phyloP scores from a whole-genome alignment of 2,113 vertebrate species.

The Megaptera novaeangliae region DNA sequence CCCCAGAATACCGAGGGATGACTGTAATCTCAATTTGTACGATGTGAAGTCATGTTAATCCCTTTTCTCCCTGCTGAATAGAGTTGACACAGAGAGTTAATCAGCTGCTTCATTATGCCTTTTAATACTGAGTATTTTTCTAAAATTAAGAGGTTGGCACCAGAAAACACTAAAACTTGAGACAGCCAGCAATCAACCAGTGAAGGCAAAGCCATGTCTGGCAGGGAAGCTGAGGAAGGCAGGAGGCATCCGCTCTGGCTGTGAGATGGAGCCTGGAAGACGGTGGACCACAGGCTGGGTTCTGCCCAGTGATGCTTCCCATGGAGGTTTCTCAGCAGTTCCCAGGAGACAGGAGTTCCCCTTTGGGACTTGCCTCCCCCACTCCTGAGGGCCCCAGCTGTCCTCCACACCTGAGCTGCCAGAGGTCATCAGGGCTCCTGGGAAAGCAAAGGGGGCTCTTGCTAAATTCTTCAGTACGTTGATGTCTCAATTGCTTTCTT shows the following conservation, averaged over 20 bases:
- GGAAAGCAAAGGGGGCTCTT: neutral
- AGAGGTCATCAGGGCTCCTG: neutral
- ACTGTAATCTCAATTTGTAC: neutral
- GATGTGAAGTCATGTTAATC: neutral
- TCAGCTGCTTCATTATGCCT: neutral
- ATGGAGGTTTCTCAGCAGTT: neutral
- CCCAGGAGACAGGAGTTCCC: neutral
- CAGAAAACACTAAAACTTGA: neutral
- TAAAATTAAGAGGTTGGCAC: neutral
- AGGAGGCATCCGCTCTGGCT: neutral
- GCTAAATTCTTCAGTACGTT: neutral
- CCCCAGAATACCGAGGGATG: neutral
- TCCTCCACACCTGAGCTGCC: neutral
- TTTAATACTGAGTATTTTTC: neutral
- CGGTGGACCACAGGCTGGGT: neutral
- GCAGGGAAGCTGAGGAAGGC: neutral
- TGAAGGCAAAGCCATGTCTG: neutral
- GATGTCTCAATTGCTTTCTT: neutral
- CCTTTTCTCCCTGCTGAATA: neutral
- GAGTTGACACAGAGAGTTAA: neutral
- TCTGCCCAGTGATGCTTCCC: neutral
- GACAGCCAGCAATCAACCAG: neutral
- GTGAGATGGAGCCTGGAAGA: neutral
- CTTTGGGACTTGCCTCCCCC: too few relatives aligned
- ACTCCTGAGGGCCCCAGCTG: too few relatives aligned